Base-by-base conservation (phyloP, 2,888 invertebrate genomes). In the Drepanosiphum platanoidis region DNA sequence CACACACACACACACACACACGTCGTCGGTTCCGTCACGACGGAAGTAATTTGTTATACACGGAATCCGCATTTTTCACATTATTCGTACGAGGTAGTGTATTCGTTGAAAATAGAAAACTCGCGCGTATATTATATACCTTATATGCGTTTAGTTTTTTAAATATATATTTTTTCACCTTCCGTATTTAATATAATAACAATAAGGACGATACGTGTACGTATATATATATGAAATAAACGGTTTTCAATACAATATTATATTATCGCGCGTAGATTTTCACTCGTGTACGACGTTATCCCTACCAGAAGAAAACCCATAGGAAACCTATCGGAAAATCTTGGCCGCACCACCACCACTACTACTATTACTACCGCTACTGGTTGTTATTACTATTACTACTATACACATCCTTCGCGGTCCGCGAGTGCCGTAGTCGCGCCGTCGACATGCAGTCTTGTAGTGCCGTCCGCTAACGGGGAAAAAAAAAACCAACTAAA, bases 21-120 rank as follows among this genome's bases (percentile, higher is more conserved):
- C n/a, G n/a, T n/a, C n/a, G n/a, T 64, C 64, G 64, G 64, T 64
- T 64, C 64, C 68, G 68, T 34, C 34, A 75, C 34, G 58, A 58
- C 75, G 75, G 58, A 75, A 75, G 75, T 27, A 36, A 58, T 58
- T 72, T 30, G 46, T 72, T 58, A 34, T 58, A 75, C n/a, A 7
- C 75, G 32, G 34, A 34, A 52, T 75, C n/a, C 18, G 27, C 61
- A 9, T 34, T 15, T 34, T 18, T 68, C 68, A 34, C 34, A 27
- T 64, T 34, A 18, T 34, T 68, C 32, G 61, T n/a, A 9, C 15
- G 9, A 13, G 9, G 42, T 42, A n/a, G 64, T 15, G 64, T 1
- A 15, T 32, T 13, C 32, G 64, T 18, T 30, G 3, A 27, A 30
- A 64, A 64, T 64, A n/a, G 64, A 64, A 64, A 64, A 30, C n/a